Evolutionary conservation across 2,888 invertebrate genomes (phyloP).

Genomic region (Hedychridium roseum): DNA sequence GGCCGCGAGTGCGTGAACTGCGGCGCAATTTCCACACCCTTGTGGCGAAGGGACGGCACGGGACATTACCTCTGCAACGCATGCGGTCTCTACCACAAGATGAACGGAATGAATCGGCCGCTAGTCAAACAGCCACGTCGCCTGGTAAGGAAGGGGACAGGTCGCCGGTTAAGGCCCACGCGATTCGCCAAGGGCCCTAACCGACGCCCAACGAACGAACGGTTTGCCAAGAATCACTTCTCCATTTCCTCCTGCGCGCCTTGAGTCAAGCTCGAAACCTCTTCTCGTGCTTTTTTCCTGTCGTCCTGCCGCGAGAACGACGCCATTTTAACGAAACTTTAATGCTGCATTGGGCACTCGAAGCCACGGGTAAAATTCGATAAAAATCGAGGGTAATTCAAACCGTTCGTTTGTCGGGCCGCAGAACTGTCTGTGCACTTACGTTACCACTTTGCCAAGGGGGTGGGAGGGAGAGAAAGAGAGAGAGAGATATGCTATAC

Average conservation of each 20-base stretch:
- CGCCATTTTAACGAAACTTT: too few species aligned
- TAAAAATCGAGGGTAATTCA: too few species aligned
- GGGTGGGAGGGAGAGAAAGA: constrained; percentile 17
- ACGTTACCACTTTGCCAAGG: too few species aligned
- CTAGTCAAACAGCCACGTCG: constrained; percentile 90
- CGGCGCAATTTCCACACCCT: constrained; percentile 94
- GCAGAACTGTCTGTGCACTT: too few species aligned
- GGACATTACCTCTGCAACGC: constrained; percentile 99
- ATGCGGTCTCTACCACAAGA: constrained; percentile 98
- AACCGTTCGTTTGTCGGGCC: background rate
- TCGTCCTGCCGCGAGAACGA: background rate
- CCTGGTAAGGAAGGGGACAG: constrained; percentile 80
- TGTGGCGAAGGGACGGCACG: constrained; percentile 96
- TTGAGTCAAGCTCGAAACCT: too few species aligned
- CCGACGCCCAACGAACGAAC: constrained; percentile 6
- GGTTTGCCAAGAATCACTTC: constrained; percentile 19
- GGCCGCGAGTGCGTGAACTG: constrained; percentile 98
- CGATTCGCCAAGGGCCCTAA: constrained; percentile 4
- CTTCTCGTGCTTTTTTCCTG: background rate
- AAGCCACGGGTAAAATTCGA: too few species aligned
- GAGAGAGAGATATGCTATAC: constrained; percentile 13
- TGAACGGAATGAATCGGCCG: constrained; percentile 95
- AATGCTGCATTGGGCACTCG: too few species aligned
- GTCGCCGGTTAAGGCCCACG: constrained; percentile 62
- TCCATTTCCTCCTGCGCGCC: constrained; percentile 6